Percentiles rank a stretch among this genome's conserved stretches.
Evolutionary conservation across 2,797 vertebrate genomes (phyloP).

Genomic region (Lutjanus argentimaculatus): DNA sequence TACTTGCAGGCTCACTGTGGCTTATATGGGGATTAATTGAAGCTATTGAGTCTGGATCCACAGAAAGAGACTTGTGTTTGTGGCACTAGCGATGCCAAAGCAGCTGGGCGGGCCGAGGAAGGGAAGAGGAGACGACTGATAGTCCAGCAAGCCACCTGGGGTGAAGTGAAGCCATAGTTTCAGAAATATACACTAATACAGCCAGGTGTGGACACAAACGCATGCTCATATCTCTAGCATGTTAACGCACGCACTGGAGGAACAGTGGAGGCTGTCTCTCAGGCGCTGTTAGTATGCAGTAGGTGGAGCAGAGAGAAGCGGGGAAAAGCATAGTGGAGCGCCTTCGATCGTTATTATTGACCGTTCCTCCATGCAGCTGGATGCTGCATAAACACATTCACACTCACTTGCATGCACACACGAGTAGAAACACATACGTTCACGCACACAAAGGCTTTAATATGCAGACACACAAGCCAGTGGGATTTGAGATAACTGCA

Average conservation of each 20-base stretch:
- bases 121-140: conserved; percentile 58
- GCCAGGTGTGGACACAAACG: conserved; percentile 59
- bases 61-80: conserved; percentile 78
- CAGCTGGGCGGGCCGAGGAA: conserved; percentile 73
- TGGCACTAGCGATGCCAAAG: conserved; percentile 72
- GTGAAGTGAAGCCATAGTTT: conserved; percentile 65
- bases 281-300: conserved; percentile 78
- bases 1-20: conserved; percentile 59
- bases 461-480: conserved; percentile 44
- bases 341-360: conserved; percentile 85
- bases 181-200: conserved; percentile 60
- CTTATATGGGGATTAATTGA: conserved; percentile 75
- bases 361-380: conserved; percentile 69
- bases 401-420: conserved; percentile 42
- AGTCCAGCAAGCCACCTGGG: conserved; percentile 68
- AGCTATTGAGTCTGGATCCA: conserved; percentile 72
- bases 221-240: conserved; percentile 36
- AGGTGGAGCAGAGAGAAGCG: conserved; percentile 72
- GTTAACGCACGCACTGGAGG: conserved; percentile 15
- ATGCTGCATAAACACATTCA: conserved; percentile 68
- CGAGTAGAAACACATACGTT: conserved; percentile 18
- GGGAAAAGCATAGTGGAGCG: conserved; percentile 70
- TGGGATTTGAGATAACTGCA: conserved; percentile 56
- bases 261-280: conserved; percentile 69
- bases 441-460: conserved; percentile 45